phyloP scores from a whole-genome alignment of 2,113 vertebrate genomes.

The Macaca nemestrina region DNA sequence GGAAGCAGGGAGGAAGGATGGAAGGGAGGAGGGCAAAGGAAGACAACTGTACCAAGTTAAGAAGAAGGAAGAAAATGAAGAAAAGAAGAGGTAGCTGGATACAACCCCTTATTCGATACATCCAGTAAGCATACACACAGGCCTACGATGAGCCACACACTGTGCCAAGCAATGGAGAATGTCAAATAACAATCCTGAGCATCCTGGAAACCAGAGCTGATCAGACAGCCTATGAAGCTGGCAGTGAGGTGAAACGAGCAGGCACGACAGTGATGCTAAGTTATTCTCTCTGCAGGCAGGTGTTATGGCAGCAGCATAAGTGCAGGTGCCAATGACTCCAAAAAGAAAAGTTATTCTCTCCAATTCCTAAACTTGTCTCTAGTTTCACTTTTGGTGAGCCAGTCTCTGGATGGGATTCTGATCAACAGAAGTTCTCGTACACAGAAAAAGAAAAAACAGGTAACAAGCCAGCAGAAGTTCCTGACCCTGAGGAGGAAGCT shows the following conservation, averaged over 20 bases:
- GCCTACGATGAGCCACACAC: not conserved
- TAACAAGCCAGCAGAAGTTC: constrained; percentile 12
- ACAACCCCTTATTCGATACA: not conserved
- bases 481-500: not conserved
- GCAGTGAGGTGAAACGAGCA: not conserved
- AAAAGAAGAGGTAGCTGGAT: not conserved
- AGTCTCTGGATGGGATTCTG: not conserved
- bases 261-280: not conserved
- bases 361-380: not conserved
- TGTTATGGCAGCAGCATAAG: not conserved
- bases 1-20: not conserved
- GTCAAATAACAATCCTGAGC: not conserved
- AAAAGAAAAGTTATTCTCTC: not conserved
- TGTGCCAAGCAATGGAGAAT: not conserved
- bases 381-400: constrained; percentile 2
- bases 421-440: not conserved
- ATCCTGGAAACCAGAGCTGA: not conserved
- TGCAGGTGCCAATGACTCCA: not conserved
- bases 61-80: not conserved
- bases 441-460: constrained; percentile 1
- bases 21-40: not conserved
- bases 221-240: not conserved
- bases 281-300: not conserved
- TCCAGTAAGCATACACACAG: not conserved
- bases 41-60: not conserved